phyloP scores from a whole-genome alignment of 2,113 vertebrate species.

The Mustela nigripes region DNA sequence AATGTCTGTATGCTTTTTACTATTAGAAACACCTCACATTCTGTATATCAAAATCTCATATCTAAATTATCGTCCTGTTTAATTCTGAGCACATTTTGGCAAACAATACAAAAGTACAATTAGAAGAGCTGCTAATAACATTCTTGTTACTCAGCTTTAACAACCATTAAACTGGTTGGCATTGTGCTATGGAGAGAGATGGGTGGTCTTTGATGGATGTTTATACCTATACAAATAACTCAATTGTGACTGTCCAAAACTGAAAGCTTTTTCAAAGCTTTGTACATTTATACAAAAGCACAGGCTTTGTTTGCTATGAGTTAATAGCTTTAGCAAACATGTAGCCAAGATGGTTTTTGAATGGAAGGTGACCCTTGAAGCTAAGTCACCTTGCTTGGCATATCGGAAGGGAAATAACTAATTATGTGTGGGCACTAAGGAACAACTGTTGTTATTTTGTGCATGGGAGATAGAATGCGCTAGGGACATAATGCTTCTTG shows the following conservation, averaged over 20 bases:
- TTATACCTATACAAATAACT: conserved; percentile 73
- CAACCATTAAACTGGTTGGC: conserved; percentile 57
- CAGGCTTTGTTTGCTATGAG: conserved; percentile 68
- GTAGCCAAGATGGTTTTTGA: conserved; percentile 73
- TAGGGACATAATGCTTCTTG: conserved; percentile 26
- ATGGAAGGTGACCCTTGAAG: conserved; percentile 73
- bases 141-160: conserved; percentile 66
- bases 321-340: conserved; percentile 78
- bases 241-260: conserved; percentile 61
- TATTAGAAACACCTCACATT: conserved; percentile 7
- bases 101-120: conserved; percentile 65
- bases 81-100: conserved; percentile 69
- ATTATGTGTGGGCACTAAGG: conserved; percentile 51
- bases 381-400: conserved; percentile 70
- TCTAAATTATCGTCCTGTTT: conserved; percentile 52
- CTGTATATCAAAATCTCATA: conserved; percentile 59
- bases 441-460: conserved; percentile 65
- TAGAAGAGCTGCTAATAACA: conserved; percentile 61
- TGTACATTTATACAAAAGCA: conserved; percentile 66
- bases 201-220: conserved; percentile 70
- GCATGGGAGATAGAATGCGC: not conserved
- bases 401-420: conserved; percentile 71
- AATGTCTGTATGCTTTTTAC: not conserved
- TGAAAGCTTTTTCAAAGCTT: conserved; percentile 70
- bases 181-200: conserved; percentile 59